Conservation (phyloP, 2,888 invertebrate genomes). For the Drosophila demipolita region DNA sequence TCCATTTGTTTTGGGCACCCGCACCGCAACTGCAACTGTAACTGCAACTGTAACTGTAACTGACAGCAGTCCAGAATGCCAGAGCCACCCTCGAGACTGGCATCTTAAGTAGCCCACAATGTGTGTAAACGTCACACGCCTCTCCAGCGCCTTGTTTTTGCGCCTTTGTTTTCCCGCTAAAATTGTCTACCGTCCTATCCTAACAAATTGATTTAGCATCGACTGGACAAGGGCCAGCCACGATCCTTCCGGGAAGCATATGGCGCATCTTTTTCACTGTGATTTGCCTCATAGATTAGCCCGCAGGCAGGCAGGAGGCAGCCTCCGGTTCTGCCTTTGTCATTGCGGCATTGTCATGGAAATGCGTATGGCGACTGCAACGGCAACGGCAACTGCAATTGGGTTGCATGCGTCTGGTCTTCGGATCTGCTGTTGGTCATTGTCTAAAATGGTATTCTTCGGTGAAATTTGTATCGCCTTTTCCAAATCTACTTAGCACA, state of each 20-base stretch:
- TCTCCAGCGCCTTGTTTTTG: slow-evolving; percentile 61
- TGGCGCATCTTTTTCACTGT: slow-evolving; percentile 60
- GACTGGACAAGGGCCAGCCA: slow-evolving; percentile 56
- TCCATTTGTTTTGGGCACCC: slow-evolving; percentile 50
- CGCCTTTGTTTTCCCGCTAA: slow-evolving; percentile 52
- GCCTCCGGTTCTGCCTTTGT: slow-evolving; percentile 23
- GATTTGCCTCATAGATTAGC: slow-evolving; percentile 77
- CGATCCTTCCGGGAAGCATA: slow-evolving; percentile 50
- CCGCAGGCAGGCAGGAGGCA: slow-evolving; percentile 12
- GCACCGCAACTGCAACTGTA: slow-evolving; percentile 21
- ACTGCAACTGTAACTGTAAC: slow-evolving; percentile 4
- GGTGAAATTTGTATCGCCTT: slow-evolving; percentile 83
- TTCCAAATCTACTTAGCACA: slow-evolving; percentile 84
- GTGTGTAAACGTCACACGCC: slow-evolving; percentile 82
- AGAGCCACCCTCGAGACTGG: slow-evolving; percentile 58
- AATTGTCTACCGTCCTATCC: slow-evolving; percentile 59
- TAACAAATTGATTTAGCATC: slow-evolving; percentile 71
- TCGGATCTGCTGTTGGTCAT: slow-evolving; percentile 41
- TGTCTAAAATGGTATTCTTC: slow-evolving; percentile 70
- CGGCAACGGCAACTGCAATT: slow-evolving; percentile 30
- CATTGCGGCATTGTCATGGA: slow-evolving; percentile 68
- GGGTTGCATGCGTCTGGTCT: slow-evolving; percentile 33
- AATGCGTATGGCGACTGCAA: slow-evolving; percentile 54
- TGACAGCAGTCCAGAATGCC: slow-evolving; percentile 11
- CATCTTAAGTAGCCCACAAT: slow-evolving; percentile 67